Percentiles rank a stretch among this genome's conserved stretches.
These are phyloP conservation scores for Taphrorychus bicolor DNA, from an alignment of 2,888 invertebrate genomes.

Conservation along the genomic window DNA sequence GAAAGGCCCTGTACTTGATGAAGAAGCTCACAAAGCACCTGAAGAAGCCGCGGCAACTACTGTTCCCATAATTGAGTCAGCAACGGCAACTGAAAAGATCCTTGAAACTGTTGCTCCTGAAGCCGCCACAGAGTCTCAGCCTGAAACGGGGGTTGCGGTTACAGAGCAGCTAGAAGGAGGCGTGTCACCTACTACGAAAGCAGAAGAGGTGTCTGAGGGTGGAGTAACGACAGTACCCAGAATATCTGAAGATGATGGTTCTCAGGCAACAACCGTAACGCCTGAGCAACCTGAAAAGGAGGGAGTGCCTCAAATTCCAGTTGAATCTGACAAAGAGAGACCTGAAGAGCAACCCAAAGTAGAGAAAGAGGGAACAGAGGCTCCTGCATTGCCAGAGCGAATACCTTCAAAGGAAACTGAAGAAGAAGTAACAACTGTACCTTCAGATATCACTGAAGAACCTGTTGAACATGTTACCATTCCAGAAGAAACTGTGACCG, in stretches of 20 bases:
- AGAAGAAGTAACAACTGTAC: slow-evolving; percentile 9
- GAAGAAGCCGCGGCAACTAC: background rate
- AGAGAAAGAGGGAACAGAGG: slow-evolving; percentile 12
- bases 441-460: slow-evolving; percentile 13
- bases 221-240: background rate
- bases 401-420: slow-evolving; percentile 15
- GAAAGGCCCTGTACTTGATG: background rate
- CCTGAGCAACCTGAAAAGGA: slow-evolving; percentile 15
- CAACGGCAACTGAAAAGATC: background rate
- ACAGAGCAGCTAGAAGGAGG: background rate
- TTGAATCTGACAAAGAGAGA: slow-evolving; percentile 4
- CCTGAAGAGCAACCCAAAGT: slow-evolving; percentile 5
- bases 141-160: background rate
- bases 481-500: slow-evolving; percentile 32
- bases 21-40: background rate
- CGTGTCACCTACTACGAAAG: too few species aligned
- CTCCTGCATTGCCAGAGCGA: background rate
- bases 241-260: background rate
- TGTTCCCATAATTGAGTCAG: background rate
- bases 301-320: background rate
- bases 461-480: slow-evolving; percentile 34
- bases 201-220: too few species aligned
- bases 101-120: background rate
- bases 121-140: background rate
- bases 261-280: background rate